Percentiles rank a stretch among this genome's conserved stretches.
Conservation (phyloP, 2,113 vertebrate species). For the Scomber scombrus region DNA sequence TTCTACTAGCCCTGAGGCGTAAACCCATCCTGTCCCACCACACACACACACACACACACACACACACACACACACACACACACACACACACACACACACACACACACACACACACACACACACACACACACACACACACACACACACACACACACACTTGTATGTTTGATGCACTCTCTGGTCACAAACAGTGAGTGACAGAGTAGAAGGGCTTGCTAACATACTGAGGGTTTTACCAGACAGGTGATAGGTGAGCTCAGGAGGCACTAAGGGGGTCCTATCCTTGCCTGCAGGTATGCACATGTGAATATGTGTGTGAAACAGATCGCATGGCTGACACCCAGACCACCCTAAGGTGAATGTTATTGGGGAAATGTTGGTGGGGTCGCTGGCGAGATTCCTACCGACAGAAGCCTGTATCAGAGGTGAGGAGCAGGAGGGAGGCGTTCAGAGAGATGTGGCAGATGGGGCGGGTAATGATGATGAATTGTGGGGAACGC, state of each 20-base stretch:
- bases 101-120: slow-evolving; percentile 10
- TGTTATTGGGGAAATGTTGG: slow-evolving; percentile 23
- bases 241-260: slow-evolving; percentile 62
- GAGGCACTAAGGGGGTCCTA: slow-evolving; percentile 29
- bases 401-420: slow-evolving; percentile 43
- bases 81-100: slow-evolving; percentile 37
- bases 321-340: slow-evolving; percentile 66
- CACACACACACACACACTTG: slow-evolving; percentile 25
- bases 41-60: slow-evolving; percentile 31
- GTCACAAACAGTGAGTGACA: slow-evolving; percentile 66
- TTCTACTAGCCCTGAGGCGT: slow-evolving; percentile 50
- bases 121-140: not conserved
- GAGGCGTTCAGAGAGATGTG: slow-evolving; percentile 48
- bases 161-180: slow-evolving; percentile 50
- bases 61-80: not conserved
- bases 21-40: slow-evolving; percentile 43
- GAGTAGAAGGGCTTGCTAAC: slow-evolving; percentile 62
- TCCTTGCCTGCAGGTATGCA: slow-evolving; percentile 64
- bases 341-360: slow-evolving; percentile 63
- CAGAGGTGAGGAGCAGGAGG: slow-evolving; percentile 18
- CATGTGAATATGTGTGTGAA: slow-evolving; percentile 69
- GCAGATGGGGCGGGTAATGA: slow-evolving; percentile 69
- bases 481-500: slow-evolving; percentile 74
- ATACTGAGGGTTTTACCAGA: slow-evolving; percentile 63
- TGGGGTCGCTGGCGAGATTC: slow-evolving; percentile 32